Base-by-base conservation (phyloP, 2,113 vertebrate species). In the Lepisosteus osseus region DNA sequence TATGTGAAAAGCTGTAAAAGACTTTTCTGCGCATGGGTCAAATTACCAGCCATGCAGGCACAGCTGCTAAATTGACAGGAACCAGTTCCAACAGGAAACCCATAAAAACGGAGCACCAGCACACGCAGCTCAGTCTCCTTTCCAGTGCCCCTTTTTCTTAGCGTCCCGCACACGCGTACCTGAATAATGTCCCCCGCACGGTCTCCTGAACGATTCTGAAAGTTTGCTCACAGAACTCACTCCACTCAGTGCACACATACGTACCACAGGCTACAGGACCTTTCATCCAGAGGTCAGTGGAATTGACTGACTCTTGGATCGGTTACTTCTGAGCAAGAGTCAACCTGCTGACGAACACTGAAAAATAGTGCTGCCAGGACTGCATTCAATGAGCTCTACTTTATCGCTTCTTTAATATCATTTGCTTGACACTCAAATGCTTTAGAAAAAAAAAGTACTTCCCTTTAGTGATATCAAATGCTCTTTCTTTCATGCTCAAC, bases 271-370 rank as follows among this genome's bases (percentile, higher is more conserved):
- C 73, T 78, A 59, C 65, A 55, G 69, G 65, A 4, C 40, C 61
- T 15, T 56, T 79, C 71, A 84, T 73, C 78, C 57, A 71, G 80
- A 87, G 86, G 78, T 78, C 79, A 86, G 74, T 61, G 63, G 55
- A 82, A 74, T 67, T 59, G 70, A 79, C 72, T 87, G 80, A 11
- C n/a, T 17, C 68, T 11, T 43, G 44, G 55, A 77, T 72, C 44
- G 44, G 11, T 45, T 70, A 74, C 6, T 51, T 77, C 71, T 40
- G 61, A 74, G 67, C 56, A 69, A 77, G 79, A 79, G 79, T 78
- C 70, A 73, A 68, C 72, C 15, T 76, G 65, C 12, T 65, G 69
- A 72, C 76, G 61, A 68, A 57, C 73, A 51, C 72, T 65, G 61
- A 75, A 74, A 75, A 76, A 69, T 55, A 17, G 29, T 15, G 42